Conservation (phyloP, 2,888 invertebrate species). For the Lagria hirta region DNA sequence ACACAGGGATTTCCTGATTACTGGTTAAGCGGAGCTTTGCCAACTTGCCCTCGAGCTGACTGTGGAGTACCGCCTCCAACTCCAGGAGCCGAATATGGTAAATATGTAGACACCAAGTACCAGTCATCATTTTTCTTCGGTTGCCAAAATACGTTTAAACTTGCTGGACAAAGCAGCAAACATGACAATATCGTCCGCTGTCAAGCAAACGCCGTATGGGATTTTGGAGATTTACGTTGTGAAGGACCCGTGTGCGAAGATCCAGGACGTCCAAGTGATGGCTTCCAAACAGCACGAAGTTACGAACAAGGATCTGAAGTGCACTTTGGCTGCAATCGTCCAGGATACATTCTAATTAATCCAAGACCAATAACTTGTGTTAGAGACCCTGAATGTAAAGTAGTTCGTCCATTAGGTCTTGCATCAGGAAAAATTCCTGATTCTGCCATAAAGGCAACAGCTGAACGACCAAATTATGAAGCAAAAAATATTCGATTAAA, state of each 20-base stretch:
- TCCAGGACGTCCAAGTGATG: slow-evolving; percentile 92
- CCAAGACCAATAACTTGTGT: slow-evolving; percentile 88
- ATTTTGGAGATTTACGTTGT: slow-evolving; percentile 93
- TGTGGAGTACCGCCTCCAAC: slow-evolving; percentile 91
- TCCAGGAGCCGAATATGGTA: slow-evolving; percentile 91
- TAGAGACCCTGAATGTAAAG: slow-evolving; percentile 90
- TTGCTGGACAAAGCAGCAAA: slow-evolving; percentile 88
- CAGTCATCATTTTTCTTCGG: slow-evolving; percentile 95
- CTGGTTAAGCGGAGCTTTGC: slow-evolving; percentile 84
- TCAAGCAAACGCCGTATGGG: slow-evolving; percentile 92
- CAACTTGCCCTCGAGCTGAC: slow-evolving; percentile 84
- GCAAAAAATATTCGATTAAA: slow-evolving; percentile 85
- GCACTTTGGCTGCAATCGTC: slow-evolving; percentile 83
- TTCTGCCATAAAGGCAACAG: slow-evolving; percentile 92
- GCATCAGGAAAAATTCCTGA: slow-evolving; percentile 92
- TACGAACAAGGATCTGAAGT: slow-evolving; percentile 91
- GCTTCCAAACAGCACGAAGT: slow-evolving; percentile 79
- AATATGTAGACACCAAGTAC: slow-evolving; percentile 82
- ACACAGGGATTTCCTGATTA: slow-evolving; percentile 87
- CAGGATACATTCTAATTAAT: slow-evolving; percentile 91
- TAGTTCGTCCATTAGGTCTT: slow-evolving; percentile 87
- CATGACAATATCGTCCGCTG: slow-evolving; percentile 92
- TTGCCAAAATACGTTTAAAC: slow-evolving; percentile 92
- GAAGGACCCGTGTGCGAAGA: slow-evolving; percentile 97
- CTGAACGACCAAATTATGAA: slow-evolving; percentile 89